Conservation (phyloP, 2,113 vertebrate species). For the Brevimyrus niger region DNA sequence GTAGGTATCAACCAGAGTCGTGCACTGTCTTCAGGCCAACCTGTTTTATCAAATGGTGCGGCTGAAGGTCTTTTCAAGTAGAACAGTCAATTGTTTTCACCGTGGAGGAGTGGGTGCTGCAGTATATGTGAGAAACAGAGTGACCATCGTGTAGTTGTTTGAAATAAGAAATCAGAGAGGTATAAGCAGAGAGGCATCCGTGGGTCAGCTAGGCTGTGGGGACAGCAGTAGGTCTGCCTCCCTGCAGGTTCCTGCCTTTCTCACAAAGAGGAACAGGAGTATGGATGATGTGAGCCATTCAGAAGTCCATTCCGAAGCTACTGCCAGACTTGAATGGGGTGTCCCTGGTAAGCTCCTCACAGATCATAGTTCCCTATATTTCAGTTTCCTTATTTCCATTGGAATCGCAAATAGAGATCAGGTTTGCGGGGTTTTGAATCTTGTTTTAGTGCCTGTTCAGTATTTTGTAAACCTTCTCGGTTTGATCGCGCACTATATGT, state of each 20-base stretch:
- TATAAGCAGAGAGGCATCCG: not conserved
- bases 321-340: not conserved
- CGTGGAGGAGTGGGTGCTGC: not conserved
- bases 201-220: not conserved
- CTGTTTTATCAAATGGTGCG: not conserved
- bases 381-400: not conserved
- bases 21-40: not conserved
- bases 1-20: not conserved
- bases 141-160: not conserved
- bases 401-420: not conserved
- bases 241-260: not conserved
- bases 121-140: not conserved
- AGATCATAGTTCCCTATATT: not conserved
- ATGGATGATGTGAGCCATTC: not conserved
- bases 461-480: not conserved
- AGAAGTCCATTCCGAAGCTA: not conserved
- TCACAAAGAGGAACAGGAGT: not conserved
- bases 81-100: not conserved
- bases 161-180: not conserved
- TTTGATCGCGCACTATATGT: not conserved
- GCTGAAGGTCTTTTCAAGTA: not conserved
- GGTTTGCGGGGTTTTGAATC: not conserved
- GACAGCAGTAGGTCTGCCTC: not conserved
- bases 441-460: not conserved
- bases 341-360: not conserved